Base-by-base conservation (phyloP, 2,797 vertebrate genomes). In the Yasuhikotakia modesta region DNA sequence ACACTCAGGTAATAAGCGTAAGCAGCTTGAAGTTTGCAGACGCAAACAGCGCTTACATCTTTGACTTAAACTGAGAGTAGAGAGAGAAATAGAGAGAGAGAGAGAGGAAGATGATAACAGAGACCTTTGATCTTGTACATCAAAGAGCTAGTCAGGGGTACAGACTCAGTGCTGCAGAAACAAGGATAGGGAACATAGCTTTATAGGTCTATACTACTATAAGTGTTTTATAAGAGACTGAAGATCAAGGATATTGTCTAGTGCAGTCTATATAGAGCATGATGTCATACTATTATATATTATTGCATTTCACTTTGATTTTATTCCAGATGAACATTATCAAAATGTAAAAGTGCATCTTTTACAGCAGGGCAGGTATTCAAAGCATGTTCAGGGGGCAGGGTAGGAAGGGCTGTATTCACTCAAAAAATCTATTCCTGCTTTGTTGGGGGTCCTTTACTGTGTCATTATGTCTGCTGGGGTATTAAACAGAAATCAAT, bases 401-500 rank as follows among this genome's bases (percentile, higher is more conserved):
- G 50, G 6, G 0, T 11, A 11, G 13, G 13, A 5, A 24, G 6
- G 57, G 57, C 16, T 60, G 17, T 84, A 86, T 79, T 79, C 83
- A 79, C 89, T 90, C 13, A 11, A 72, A 79, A 53, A 83, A 90
- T 91, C 89, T 85, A 91, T 89, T 85, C 83, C 83, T 64, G 70
- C 80, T 81, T 74, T 79, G 64, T 79, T 1, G 10, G 12, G 24
- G 43, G 65, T 21, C 61, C 71, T 83, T 80, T n/a, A 75, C 61
- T 75, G 80, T 79, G 85, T 73, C 73, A 83, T 82, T 46, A 55
- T 74, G 43, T 32, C 73, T 73, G 77, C 76, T 76, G 80, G 79
- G 79, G 85, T 80, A 87, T 90, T 89, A 87, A 90, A 90, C 77
- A 83, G 65, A 87, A 91, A 92, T 92, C 89, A 87, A 90, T 92